Evolutionary conservation across 2,797 vertebrate genomes (phyloP), one percentile per base, ranked within the genome.

Genomic region (Caiman crocodilus): DNA sequence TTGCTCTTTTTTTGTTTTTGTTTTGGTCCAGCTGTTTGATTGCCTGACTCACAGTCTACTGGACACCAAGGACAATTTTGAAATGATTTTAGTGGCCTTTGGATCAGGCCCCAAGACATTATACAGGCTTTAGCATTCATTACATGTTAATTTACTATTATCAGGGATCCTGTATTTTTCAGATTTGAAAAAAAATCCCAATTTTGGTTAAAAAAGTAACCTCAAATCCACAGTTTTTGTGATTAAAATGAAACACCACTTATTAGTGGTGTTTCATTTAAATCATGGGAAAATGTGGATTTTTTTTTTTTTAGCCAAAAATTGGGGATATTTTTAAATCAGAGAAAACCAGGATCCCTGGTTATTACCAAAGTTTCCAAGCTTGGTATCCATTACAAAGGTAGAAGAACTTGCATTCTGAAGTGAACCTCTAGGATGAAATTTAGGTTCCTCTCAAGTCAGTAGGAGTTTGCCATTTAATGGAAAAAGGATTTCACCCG

Each of bases 111-210:
- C 26, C 0, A 1, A 77, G 9, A 26, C 26, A 25, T 63, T 85
- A 50, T 35, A 32, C 3, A 61, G 58, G 69, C 3, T 5, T 2
- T 4, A 84, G 25, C 7, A 42, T n/a, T 59, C 7, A 42, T n/a
- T 59, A 55, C 0, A 0, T 17, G 81, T 28, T 56, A 0, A 2
- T 86, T 26, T 74, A 56, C 30, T 91, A n/a, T 74, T 42, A 42
- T 9, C 9, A 42, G 42, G 42, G 42, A 42, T 42, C 42, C 42
- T 42, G 42, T 8, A 9, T 42, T 42, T 42, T 9, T 42, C 42
- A 9, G 42, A 42, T 42, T 42, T 9, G 10, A 42, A 42, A 42
- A 42, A 42, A 42, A 42, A 9, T 42, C 42, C 42, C 42, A 42
- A 42, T 42, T 42, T 42, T 42, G 42, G 42, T 42, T 42, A 42